Conservation (phyloP, 92 coral and sea anemone species). For the Epizoanthus rinbou region DNA sequence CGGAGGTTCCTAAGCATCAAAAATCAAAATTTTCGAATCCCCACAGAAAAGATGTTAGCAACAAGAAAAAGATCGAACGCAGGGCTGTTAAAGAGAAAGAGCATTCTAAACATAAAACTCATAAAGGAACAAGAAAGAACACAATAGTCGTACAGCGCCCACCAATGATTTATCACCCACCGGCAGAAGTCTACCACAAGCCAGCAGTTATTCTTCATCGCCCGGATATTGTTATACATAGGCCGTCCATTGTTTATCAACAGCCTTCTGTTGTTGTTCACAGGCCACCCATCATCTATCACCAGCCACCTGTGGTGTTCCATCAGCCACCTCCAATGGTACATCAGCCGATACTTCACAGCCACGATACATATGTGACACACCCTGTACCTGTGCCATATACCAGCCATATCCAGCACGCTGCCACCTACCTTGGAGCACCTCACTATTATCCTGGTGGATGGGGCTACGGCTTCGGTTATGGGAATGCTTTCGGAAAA, state of each 20-base stretch:
- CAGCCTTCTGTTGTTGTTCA: constrained; percentile 95
- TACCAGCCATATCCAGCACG: constrained; percentile 66
- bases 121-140: constrained; percentile 75
- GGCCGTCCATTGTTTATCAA: constrained; percentile 94
- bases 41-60: constrained; percentile 15
- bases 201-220: constrained; percentile 89
- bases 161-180: constrained; percentile 90
- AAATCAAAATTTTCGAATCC: constrained; percentile 1
- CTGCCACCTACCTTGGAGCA: constrained; percentile 84
- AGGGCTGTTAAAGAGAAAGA: constrained; percentile 43
- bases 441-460: constrained; percentile 87
- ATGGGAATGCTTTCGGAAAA: constrained; percentile 74
- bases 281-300: constrained; percentile 89
- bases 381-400: constrained; percentile 76
- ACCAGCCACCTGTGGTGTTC: constrained; percentile 87
- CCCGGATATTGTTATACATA: constrained; percentile 96
- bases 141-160: constrained; percentile 90
- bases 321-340: constrained; percentile 96
- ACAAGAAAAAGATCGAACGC: constrained; percentile 33
- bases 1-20: constrained; percentile 55
- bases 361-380: constrained; percentile 89
- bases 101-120: constrained; percentile 32
- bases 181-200: constrained; percentile 93
- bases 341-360: constrained; percentile 78
- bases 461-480: constrained; percentile 59